Evolutionary conservation across 1,140 invertebrate genomes (phyloP).

Genomic region (Nephotettix cincticeps): DNA sequence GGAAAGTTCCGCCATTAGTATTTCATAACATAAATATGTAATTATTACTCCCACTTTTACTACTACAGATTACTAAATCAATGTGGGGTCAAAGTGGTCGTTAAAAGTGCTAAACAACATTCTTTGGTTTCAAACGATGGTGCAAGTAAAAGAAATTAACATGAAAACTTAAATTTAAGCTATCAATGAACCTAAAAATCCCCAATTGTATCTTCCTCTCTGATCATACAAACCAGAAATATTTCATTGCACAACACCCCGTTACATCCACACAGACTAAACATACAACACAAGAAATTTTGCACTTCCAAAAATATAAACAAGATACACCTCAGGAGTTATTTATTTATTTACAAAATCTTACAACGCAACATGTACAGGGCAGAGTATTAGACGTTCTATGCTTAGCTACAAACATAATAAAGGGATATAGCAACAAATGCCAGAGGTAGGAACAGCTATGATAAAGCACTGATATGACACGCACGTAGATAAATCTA

Average conservation of each 20-base stretch:
- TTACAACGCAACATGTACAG: conserved; percentile 42
- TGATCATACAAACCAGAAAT: no score
- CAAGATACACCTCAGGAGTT: background rate
- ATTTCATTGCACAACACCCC: background rate
- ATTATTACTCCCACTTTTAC: no score
- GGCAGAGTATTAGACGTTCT: conserved; percentile 17
- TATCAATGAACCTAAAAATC: no score
- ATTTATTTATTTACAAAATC: conserved; percentile 40
- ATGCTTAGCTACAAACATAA: background rate
- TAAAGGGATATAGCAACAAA: background rate
- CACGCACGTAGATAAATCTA: background rate
- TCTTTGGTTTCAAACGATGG: no score
- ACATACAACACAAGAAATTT: background rate
- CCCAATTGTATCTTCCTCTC: no score
- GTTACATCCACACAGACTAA: background rate
- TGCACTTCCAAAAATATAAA: conserved; percentile 10
- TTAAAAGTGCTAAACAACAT: no score
- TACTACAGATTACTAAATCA: no score
- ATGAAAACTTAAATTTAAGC: no score
- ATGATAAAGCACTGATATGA: conserved; percentile 20
- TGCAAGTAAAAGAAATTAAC: no score
- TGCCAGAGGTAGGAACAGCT: conserved; percentile 5
- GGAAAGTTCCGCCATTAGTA: no score
- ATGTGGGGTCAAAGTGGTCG: no score
- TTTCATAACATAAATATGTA: no score